A percentile compares a stretch with the other conserved stretches of the same genome.
Evolutionary conservation across 2,113 vertebrate species (phyloP).

Genomic region (Chaetura pelagica): DNA sequence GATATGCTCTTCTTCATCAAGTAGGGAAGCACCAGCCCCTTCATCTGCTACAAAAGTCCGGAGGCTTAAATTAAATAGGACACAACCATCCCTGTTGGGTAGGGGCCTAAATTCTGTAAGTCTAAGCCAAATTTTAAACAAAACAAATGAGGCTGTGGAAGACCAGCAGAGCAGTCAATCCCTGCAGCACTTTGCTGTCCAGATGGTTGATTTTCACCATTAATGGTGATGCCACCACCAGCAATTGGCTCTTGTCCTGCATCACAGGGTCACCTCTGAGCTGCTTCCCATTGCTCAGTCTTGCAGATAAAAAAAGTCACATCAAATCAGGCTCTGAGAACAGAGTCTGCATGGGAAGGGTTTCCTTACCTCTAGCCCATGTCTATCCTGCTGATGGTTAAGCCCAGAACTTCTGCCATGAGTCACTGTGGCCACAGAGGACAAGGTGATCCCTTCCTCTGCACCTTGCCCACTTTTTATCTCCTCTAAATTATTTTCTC

Average conservation of each 20-base stretch:
- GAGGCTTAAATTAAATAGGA: background rate
- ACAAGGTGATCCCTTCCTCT: background rate
- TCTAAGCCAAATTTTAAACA: background rate
- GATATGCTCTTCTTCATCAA: background rate
- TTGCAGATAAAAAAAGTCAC: background rate
- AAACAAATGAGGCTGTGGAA: background rate
- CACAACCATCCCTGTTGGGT: background rate
- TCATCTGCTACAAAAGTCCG: background rate
- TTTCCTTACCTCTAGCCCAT: background rate
- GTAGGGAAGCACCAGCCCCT: background rate
- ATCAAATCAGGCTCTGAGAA: background rate
- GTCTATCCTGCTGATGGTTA: fast-evolving
- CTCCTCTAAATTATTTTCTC: background rate
- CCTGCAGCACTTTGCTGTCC: background rate
- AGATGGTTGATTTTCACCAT: background rate
- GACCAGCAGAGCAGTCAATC: background rate
- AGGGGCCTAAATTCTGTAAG: background rate
- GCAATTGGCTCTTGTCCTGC: background rate
- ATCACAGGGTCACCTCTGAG: background rate
- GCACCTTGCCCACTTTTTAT: background rate
- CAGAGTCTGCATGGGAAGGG: fast-evolving
- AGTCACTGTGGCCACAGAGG: fast-evolving
- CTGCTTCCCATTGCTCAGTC: background rate
- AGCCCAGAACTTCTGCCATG: background rate
- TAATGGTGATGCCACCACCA: background rate